These are phyloP conservation scores for Tortricodes alternella DNA, from an alignment of 2,888 invertebrate species.

Conservation along the genomic window DNA sequence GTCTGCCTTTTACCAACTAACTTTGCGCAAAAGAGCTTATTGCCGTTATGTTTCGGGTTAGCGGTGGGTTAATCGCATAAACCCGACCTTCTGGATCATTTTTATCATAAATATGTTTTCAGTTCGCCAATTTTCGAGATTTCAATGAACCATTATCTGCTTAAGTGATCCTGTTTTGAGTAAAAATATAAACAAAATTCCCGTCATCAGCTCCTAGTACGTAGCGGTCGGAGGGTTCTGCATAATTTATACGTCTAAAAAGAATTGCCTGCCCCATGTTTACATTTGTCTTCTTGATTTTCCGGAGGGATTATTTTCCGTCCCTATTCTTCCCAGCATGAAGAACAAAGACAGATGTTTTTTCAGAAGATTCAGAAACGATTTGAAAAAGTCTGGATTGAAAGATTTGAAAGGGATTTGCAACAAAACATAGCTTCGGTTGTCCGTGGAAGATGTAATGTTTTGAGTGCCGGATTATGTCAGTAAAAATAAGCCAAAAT, in stretches of 20 bases:
- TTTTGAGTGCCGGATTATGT: slow-evolving; percentile 3
- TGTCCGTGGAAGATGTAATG: slow-evolving; percentile 24
- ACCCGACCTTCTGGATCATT: too few relatives aligned
- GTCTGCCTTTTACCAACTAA: too few relatives aligned
- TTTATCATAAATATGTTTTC: too few relatives aligned
- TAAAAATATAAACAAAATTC: too few relatives aligned
- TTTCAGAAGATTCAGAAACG: slow-evolving; percentile 22
- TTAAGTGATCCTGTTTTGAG: too few relatives aligned
- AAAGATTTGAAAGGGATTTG: slow-evolving; percentile 27
- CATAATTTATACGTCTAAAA: slow-evolving; percentile 67
- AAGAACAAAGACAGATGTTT: slow-evolving; percentile 41
- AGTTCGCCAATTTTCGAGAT: too few relatives aligned
- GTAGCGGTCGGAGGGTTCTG: slow-evolving; percentile 55
- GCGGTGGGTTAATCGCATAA: too few relatives aligned
- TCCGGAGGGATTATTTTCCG: slow-evolving; percentile 52
- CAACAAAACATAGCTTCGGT: slow-evolving; percentile 12
- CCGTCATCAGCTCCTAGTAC: neutral
- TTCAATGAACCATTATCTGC: too few relatives aligned
- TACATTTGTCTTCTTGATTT: slow-evolving; percentile 63
- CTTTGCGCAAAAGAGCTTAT: too few relatives aligned
- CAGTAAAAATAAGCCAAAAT: too few relatives aligned
- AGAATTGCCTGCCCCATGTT: slow-evolving; percentile 58
- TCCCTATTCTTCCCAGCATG: slow-evolving; percentile 42
- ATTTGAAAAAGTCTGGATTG: slow-evolving; percentile 29
- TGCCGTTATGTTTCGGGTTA: too few relatives aligned